Evolutionary conservation across 1,140 invertebrate genomes (phyloP), one percentile per base, ranked within the genome.

Genomic region (Listronotus oregonensis): DNA sequence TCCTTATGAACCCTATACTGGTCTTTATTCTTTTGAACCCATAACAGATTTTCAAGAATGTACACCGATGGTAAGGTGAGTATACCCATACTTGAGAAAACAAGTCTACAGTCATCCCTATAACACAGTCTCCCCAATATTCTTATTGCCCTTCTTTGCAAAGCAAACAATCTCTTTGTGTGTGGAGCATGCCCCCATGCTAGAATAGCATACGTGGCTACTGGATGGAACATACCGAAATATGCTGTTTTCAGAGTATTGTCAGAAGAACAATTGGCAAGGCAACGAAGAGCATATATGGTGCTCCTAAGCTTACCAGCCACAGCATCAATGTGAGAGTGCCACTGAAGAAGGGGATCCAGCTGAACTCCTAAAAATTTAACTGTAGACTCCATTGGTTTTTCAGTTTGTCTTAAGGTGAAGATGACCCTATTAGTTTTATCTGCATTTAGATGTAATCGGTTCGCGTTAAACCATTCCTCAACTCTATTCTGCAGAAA

Each of bases 181-280:
- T 46, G 12, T 7, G 56, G 11, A n/a, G 42, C 14, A 21, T 43
- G 40, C 12, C 40, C 43, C 56, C 56, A 58, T 18, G 40, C 3
- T 27, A 44, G 40, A 12, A 58, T 46, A 42, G 56, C 39, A 58
- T 44, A 58, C 9, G 56, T 42, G 14, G 14, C 14, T n/a, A 17
- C n/a, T n/a, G n/a, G n/a, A n/a, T n/a, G n/a, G n/a, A n/a, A n/a
- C n/a, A n/a, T n/a, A n/a, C n/a, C n/a, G n/a, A n/a, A n/a, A n/a
- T 14, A 31, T 40, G 43, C 15, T 43, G 12, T 9, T 14, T 9
- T 11, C 40, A 47, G 21, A 46, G 32, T 46, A 58, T 34, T 14
- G 40, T 21, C 8, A 52, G 31, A n/a, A n/a, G n/a, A n/a, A n/a
- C n/a, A n/a, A n/a, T n/a, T n/a, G n/a, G n/a, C n/a, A n/a, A n/a